phyloP scores from a whole-genome alignment of 2,888 invertebrate genomes.

The Drosophila nr. medialis region DNA sequence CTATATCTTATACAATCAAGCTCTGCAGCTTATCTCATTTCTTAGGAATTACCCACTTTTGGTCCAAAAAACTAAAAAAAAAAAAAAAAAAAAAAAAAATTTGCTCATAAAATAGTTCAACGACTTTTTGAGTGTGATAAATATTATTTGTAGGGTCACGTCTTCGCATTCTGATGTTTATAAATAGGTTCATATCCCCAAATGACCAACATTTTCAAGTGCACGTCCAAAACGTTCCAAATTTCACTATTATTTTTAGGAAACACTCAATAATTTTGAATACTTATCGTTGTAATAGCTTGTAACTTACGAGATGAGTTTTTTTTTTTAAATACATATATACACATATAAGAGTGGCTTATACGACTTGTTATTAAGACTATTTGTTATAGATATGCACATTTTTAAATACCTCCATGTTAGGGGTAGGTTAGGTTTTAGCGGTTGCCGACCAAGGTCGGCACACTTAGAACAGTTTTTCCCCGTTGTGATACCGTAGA shows the following conservation, averaged over 20 bases:
- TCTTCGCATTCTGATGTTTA: conserved; percentile 26
- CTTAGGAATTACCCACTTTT: neutral
- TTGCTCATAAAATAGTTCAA: conserved; percentile 33
- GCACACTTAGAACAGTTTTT: too few relatives aligned
- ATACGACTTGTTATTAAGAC: too few relatives aligned
- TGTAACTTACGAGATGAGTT: too few relatives aligned
- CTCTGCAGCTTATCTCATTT: neutral
- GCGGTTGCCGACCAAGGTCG: too few relatives aligned
- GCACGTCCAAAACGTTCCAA: conserved; percentile 29
- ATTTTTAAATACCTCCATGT: too few relatives aligned
- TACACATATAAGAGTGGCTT: too few relatives aligned
- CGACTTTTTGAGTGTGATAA: conserved; percentile 22
- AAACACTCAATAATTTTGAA: neutral
- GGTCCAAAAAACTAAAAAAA: neutral
- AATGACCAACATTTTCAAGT: neutral
- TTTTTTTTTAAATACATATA: too few relatives aligned
- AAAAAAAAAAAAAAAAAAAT: too few relatives aligned
- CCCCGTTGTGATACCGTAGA: too few relatives aligned
- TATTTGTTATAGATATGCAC: too few relatives aligned
- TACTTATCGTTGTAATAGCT: too few relatives aligned
- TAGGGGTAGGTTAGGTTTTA: too few relatives aligned
- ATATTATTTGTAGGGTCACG: conserved; percentile 27
- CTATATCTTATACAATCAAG: neutral
- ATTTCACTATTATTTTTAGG: conserved; percentile 15
- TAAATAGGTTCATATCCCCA: conserved; percentile 7